Evolutionary conservation across 2,797 vertebrate genomes (phyloP).

Genomic region (Mormyrus proboscirostris): DNA sequence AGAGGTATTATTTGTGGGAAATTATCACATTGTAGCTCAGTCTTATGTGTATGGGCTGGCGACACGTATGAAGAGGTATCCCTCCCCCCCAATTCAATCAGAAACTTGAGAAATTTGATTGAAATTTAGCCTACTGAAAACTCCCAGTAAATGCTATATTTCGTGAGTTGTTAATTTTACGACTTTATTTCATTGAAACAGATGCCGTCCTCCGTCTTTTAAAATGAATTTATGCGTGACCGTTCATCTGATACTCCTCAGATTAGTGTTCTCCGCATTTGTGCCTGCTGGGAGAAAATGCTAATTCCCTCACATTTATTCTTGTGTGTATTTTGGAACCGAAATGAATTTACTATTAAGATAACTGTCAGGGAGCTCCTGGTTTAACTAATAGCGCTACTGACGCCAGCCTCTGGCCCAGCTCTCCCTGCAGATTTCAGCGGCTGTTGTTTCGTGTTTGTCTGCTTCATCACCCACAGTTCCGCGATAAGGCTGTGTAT

Average conservation of each 20-base stretch:
- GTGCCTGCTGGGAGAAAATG: neutral
- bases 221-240: neutral
- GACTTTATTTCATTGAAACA: neutral
- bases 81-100: neutral
- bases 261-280: neutral
- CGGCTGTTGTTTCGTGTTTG: neutral
- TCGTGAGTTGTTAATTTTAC: neutral
- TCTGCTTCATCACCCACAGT: neutral
- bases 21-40: neutral
- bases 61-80: neutral
- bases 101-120: neutral
- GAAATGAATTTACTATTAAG: neutral
- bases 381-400: neutral
- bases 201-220: neutral
- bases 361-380: neutral
- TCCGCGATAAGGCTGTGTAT: neutral
- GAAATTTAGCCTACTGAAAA: neutral
- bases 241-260: slow-evolving; percentile 1
- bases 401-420: neutral
- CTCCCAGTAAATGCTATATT: neutral
- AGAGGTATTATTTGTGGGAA: neutral
- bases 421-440: neutral
- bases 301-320: neutral
- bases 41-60: neutral
- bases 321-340: neutral